phyloP scores from a whole-genome alignment of 1,140 invertebrate species.

The Aphaenogaster ashmeadi region DNA sequence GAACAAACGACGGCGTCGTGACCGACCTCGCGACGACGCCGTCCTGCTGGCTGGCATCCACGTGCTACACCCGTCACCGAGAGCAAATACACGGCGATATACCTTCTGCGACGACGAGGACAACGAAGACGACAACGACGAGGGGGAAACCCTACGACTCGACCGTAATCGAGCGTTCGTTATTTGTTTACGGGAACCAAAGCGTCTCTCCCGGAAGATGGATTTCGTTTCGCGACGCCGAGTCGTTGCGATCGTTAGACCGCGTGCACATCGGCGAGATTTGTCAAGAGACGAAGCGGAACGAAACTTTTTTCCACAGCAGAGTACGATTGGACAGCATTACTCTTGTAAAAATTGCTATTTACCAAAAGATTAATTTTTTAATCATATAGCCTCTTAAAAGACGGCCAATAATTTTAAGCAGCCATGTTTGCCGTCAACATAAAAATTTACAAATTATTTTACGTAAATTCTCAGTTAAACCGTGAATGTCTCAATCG shows the following conservation, averaged over 20 bases:
- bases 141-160: no score
- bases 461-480: not conserved
- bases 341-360: not conserved
- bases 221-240: slow-evolving; percentile 35
- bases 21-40: slow-evolving; percentile 24
- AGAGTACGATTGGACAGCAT: not conserved
- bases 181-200: slow-evolving; percentile 52
- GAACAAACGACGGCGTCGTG: slow-evolving; percentile 41
- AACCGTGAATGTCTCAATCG: not conserved
- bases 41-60: not conserved
- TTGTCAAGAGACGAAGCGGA: not conserved
- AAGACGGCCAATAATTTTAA: not conserved
- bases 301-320: not conserved
- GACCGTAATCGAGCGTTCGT: slow-evolving; percentile 49
- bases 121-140: not conserved
- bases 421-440: not conserved
- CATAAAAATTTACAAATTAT: slow-evolving; percentile 26
- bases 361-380: not conserved
- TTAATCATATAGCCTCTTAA: not conserved
- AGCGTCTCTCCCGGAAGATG: slow-evolving; percentile 38
- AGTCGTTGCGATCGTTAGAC: slow-evolving; percentile 35
- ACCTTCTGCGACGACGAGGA: not conserved
- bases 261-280: slow-evolving; percentile 39
- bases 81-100: slow-evolving; percentile 12
- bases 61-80: slow-evolving; percentile 1